Evolutionary conservation across 1,140 invertebrate species (phyloP), one percentile per base, ranked within the genome.

Genomic region (Scaptomyza hsui): DNA sequence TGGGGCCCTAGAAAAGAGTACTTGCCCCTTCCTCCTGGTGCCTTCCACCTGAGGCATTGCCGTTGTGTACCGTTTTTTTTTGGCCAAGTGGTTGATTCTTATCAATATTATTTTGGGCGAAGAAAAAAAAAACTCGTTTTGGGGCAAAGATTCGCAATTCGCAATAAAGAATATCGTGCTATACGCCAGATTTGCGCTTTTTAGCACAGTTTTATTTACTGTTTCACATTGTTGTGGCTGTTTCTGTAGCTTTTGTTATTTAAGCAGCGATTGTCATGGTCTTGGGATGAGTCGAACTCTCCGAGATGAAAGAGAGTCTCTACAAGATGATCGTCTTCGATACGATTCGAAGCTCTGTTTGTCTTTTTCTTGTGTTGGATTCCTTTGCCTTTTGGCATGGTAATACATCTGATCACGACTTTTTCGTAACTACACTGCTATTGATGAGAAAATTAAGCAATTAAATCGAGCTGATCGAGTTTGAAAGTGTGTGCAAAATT

Each of bases 111-210:
- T n/a, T 37, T 37, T 37, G 32, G 42, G 37, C 57, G 12, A 37
- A 59, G 4, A 29, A 44, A 18, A 19, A 24, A 55, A 15, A 39
- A 79, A 79, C 78, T 52, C 72, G 77, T 76, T 79, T 77, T 29
- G 7, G 12, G 12, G 32, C 32, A 37, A 3, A 37, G 32, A n/a
- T 37, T 37, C 32, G 70, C 44, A 81, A 85, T 76, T 86, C 75
- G 74, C 82, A 81, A 86, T 81, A 86, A 88, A 82, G 83, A 89
- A 88, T 88, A 88, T 88, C 82, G 83, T 88, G 82, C 78, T 88
- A 73, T 88, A 88, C 78, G 82, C 75, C 82, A 88, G 68, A 88
- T 88, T 88, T 82, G 67, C 71, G 77, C 75, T 77, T 70, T 73
- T 73, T 69, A 69, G 64, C 71, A 63, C 71, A 73, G 64, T 73